These are phyloP conservation scores for Trissolcus basalis DNA, from an alignment of 1,140 invertebrate species.

Conservation along the genomic window DNA sequence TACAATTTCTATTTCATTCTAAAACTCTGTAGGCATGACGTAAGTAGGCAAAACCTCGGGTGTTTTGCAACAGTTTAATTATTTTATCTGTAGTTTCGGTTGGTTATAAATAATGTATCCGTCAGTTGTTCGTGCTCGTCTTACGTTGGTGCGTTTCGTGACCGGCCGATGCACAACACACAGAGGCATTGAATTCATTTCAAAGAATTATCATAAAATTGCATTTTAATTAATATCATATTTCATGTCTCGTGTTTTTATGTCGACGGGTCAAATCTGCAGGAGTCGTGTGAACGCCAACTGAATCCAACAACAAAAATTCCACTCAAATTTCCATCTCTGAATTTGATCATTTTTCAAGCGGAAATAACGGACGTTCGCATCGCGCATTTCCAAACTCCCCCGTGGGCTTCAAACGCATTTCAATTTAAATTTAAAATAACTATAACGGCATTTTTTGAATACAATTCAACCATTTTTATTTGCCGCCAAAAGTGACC, in stretches of 20 bases:
- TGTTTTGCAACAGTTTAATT: constrained; percentile 21
- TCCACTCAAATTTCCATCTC: too few relatives aligned
- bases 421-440: too few relatives aligned
- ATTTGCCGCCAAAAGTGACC: too few relatives aligned
- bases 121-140: constrained; percentile 21
- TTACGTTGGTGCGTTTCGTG: constrained; percentile 48
- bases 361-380: too few relatives aligned
- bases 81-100: constrained; percentile 28
- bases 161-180: constrained; percentile 28
- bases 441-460: too few relatives aligned
- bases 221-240: constrained; percentile 60
- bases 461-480: too few relatives aligned
- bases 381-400: too few relatives aligned
- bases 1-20: constrained; percentile 20
- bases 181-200: constrained; percentile 54
- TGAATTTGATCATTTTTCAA: too few relatives aligned
- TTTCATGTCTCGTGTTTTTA: constrained; percentile 51
- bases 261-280: constrained; percentile 43
- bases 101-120: constrained; percentile 49
- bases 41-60: constrained; percentile 10
- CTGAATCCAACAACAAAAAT: neutral
- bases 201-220: constrained; percentile 62
- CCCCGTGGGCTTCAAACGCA: too few relatives aligned
- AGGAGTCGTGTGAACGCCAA: constrained; percentile 36
- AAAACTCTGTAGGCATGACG: constrained; percentile 8